These are phyloP conservation scores for Cyaniris semiargus DNA, from an alignment of 2,888 invertebrate genomes.

Conservation along the genomic window DNA sequence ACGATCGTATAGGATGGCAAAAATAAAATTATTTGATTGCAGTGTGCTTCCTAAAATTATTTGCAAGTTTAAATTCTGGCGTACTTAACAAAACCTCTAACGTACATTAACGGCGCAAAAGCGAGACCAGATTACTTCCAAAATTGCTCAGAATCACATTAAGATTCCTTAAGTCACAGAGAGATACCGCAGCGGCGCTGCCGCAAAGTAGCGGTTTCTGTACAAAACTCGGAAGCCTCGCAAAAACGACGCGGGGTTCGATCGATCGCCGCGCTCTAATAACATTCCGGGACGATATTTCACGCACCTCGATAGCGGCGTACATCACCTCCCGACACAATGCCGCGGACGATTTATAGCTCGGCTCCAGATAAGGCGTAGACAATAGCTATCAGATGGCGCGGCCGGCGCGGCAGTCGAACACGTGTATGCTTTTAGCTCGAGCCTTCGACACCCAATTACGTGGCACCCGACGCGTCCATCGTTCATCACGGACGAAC, in stretches of 20 bases:
- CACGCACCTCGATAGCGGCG: conserved; percentile 50
- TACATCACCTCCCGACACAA: conserved; percentile 56
- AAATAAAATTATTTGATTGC: not conserved
- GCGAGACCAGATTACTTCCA: conserved; percentile 14
- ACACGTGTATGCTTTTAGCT: conserved; percentile 78
- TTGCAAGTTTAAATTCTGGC: not conserved
- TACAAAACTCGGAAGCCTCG: conserved; percentile 51
- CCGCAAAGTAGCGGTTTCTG: conserved; percentile 52
- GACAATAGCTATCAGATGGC: conserved; percentile 72
- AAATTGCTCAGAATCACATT: conserved; percentile 30
- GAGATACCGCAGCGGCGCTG: conserved; percentile 41
- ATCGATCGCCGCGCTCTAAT: conserved; percentile 70
- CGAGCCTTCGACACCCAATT: conserved; percentile 76
- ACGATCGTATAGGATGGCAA: too few relatives aligned
- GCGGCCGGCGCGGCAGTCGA: conserved; percentile 50
- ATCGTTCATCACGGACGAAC: conserved; percentile 72
- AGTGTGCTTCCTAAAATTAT: not conserved
- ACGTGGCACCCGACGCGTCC: conserved; percentile 58
- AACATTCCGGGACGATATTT: conserved; percentile 65
- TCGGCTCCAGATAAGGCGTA: conserved; percentile 61
- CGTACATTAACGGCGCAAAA: not conserved
- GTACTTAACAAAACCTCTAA: conserved; percentile 18
- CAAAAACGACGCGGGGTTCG: conserved; percentile 41
- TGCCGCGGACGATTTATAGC: conserved; percentile 71
- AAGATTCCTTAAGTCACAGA: conserved; percentile 32